A percentile compares a stretch with the other conserved stretches of the same genome.
These are phyloP conservation scores for Phoenoteleia sp. DNA, from an alignment of 2,888 invertebrate genomes.

Conservation along the genomic window DNA sequence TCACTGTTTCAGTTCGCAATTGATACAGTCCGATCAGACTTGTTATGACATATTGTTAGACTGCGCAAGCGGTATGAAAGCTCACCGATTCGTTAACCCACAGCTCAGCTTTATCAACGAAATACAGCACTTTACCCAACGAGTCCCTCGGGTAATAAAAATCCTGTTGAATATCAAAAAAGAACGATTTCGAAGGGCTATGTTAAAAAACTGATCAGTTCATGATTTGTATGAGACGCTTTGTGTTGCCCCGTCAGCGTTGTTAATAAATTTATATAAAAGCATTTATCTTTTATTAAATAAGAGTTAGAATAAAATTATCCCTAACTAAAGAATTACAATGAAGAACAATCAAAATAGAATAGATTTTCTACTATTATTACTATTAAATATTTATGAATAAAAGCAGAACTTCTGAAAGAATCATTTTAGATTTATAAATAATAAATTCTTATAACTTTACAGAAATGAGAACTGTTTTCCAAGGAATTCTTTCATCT, in stretches of 20 bases:
- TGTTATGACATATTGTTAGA: slow-evolving; percentile 74
- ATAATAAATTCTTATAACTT: too few relatives aligned
- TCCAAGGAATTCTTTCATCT: too few relatives aligned
- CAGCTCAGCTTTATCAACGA: slow-evolving; percentile 84
- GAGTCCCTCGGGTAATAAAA: slow-evolving; percentile 84
- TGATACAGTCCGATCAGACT: slow-evolving; percentile 29
- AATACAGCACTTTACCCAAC: slow-evolving; percentile 85
- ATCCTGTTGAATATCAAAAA: slow-evolving; percentile 84
- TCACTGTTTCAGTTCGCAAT: slow-evolving; percentile 35
- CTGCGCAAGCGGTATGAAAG: slow-evolving; percentile 82
- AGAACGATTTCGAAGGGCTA: slow-evolving; percentile 54
- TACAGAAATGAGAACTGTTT: too few relatives aligned
- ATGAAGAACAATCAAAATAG: too few relatives aligned
- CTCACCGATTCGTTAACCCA: slow-evolving; percentile 84
- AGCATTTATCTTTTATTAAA: too few relatives aligned
- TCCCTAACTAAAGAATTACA: too few relatives aligned
- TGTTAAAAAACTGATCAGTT: slow-evolving; percentile 34
- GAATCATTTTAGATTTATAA: too few relatives aligned
- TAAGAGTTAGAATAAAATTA: too few relatives aligned
- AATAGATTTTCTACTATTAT: too few relatives aligned
- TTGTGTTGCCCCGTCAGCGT: slow-evolving; percentile 63
- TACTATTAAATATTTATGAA: too few relatives aligned
- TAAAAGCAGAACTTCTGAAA: too few relatives aligned
- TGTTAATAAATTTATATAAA: background rate
- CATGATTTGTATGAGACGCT: slow-evolving; percentile 65